Base-by-base conservation (phyloP, 1,140 invertebrate species). In the Caenorhabditis tropicalis region DNA sequence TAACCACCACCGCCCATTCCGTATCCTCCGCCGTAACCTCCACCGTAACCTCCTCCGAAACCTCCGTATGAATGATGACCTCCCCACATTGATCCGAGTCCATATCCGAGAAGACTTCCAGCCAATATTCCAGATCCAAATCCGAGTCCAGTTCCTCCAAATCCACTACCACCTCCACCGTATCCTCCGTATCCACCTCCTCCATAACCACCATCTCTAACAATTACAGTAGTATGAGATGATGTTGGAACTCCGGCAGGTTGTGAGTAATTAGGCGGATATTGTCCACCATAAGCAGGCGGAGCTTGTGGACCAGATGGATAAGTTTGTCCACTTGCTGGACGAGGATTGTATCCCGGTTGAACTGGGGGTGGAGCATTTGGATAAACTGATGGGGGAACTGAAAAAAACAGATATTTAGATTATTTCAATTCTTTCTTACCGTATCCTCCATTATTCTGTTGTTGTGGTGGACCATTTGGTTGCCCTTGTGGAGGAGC, bases 41-140 rank as follows among this genome's bases (percentile, higher is more conserved):
- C 79, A 60, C 83, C 82, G 9, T 65, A 81, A 16, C 82, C 82
- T 36, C 81, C 81, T n/a, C 46, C 46, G 3, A 16, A 43, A 39
- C 79, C 79, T 70, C 79, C 58, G 31, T 74, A 82, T 9, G 12
- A 27, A 31, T 85, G 82, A 65, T 80, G 82, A 31, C 85, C 85
- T 81, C 85, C 82, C 74, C 82, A 86, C 49, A 81, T 81, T 5
- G 82, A 84, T 60, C 85, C 85, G 1, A 86, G n/a, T 2, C 85
- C 85, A 29, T 86, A 86, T n/a, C 85, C 85, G 0, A 86, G 70
- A 1, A 86, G 74, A 33, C 85, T 74, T 56, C 85, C 85, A 16
- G 82, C 85, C n/a, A 86, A 31, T 2, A 86, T 43, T 0, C 85
- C 85, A n/a, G 51, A 36, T 3, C 85, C 81, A 15, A 86, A 81